Evolutionary conservation across 2,797 vertebrate genomes (phyloP).

Genomic region (Alectoris magna): DNA sequence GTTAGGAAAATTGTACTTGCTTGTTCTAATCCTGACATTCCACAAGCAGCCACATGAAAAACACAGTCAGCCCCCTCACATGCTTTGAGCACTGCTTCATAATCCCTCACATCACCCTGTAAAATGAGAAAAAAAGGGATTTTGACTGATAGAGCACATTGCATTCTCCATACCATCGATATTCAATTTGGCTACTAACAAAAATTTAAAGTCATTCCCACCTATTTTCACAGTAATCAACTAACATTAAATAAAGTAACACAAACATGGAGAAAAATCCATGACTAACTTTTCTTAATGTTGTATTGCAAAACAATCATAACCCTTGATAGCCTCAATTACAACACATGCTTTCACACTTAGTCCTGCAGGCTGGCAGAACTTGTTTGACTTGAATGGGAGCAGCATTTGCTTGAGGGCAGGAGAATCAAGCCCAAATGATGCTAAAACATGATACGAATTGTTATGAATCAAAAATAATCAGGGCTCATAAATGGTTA

Average conservation of each 20-base stretch:
- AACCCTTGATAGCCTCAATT: constrained; percentile 6
- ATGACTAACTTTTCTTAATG: background rate
- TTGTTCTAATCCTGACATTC: constrained; percentile 92
- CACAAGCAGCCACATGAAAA: constrained; percentile 92
- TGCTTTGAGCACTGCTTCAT: constrained; percentile 83
- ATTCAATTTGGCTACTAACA: background rate
- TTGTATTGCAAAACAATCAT: constrained; percentile 25
- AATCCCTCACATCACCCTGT: constrained; percentile 91
- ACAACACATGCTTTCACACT: constrained; percentile 29
- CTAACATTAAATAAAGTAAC: background rate
- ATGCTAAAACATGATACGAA: background rate
- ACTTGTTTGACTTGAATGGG: constrained; percentile 61
- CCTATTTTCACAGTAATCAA: background rate
- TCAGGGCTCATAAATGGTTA: background rate
- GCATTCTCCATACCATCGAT: background rate
- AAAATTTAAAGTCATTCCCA: background rate
- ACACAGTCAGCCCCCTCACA: constrained; percentile 90
- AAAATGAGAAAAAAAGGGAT: background rate
- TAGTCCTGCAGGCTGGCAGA: constrained; percentile 15
- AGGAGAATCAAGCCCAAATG: constrained; percentile 13
- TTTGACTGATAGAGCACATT: background rate
- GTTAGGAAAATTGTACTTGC: constrained; percentile 73
- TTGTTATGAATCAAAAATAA: background rate
- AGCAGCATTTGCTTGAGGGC: background rate
- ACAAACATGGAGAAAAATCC: background rate